phyloP scores from a whole-genome alignment of 2,888 invertebrate genomes.

The Nephrotoma flavescens region DNA sequence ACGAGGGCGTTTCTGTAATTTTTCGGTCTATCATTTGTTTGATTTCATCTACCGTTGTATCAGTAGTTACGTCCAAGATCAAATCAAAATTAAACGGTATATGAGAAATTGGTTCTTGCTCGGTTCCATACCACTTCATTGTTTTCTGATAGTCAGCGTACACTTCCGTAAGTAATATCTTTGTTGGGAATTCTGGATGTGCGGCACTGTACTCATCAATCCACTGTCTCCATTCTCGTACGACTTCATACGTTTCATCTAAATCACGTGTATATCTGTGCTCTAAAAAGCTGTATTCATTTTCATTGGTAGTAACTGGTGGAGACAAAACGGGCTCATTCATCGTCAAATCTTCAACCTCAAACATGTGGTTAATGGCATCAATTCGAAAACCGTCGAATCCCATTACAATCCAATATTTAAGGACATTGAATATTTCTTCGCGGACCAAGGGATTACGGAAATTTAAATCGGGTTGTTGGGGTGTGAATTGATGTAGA shows the following conservation, averaged over 20 bases:
- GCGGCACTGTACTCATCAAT: not conserved
- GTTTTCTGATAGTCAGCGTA: conserved; percentile 44
- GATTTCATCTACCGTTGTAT: conserved; percentile 35
- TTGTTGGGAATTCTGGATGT: not conserved
- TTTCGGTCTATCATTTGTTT: conserved; percentile 35
- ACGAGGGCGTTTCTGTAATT: conserved; percentile 38
- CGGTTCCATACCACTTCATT: conserved; percentile 46
- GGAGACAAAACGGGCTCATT: conserved; percentile 38
- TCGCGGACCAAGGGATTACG: conserved; percentile 50
- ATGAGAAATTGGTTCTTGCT: conserved; percentile 36
- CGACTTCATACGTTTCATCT: conserved; percentile 44
- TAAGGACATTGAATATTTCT: conserved; percentile 49
- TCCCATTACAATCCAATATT: conserved; percentile 70
- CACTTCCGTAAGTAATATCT: conserved; percentile 40
- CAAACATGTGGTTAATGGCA: conserved; percentile 51
- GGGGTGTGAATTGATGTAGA: conserved; percentile 57
- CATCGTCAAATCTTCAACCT: conserved; percentile 34
- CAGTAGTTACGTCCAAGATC: conserved; percentile 32
- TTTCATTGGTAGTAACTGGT: conserved; percentile 31
- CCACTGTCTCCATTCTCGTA: conserved; percentile 45
- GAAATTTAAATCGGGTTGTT: conserved; percentile 73
- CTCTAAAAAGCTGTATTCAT: conserved; percentile 38
- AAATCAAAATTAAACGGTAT: conserved; percentile 47
- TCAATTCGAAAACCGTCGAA: conserved; percentile 79
- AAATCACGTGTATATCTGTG: conserved; percentile 48